Conservation (phyloP, 2,888 invertebrate genomes). For the Cylindroiulus punctatus region DNA sequence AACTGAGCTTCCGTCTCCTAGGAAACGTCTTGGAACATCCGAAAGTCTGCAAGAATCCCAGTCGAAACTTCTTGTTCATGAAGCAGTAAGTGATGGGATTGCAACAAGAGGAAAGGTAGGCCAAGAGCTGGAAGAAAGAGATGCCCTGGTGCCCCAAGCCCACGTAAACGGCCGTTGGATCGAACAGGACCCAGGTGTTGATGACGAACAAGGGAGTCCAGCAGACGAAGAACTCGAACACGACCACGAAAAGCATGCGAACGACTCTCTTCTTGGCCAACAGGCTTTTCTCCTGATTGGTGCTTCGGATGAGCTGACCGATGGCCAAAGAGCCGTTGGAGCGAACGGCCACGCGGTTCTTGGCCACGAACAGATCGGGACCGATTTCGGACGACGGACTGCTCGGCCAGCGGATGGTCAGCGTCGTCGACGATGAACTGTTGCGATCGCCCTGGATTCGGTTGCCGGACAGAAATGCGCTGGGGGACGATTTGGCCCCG, state of each 20-base stretch:
- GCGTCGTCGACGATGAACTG: too few species aligned
- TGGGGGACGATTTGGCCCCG: too few species aligned
- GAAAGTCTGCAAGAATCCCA: conserved; percentile 81
- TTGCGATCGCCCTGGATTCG: too few species aligned
- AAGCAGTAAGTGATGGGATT: conserved; percentile 94
- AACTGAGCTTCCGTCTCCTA: neutral
- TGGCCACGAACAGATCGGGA: too few species aligned
- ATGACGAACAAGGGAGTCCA: conserved; percentile 88
- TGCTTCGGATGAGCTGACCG: conserved; percentile 59
- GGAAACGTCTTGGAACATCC: conserved; percentile 70
- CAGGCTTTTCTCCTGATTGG: conserved; percentile 65
- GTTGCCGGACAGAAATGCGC: too few species aligned
- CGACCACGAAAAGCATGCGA: conserved; percentile 90
- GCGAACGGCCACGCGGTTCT: too few species aligned
- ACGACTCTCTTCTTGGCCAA: conserved; percentile 71
- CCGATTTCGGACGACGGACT: too few species aligned
- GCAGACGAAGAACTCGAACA: conserved; percentile 89
- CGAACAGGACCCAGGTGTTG: conserved; percentile 80
- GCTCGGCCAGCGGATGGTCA: too few species aligned
- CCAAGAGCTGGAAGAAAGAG: conserved; percentile 78
- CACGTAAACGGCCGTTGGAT: conserved; percentile 76
- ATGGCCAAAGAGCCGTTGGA: too few species aligned
- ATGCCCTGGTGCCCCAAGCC: conserved; percentile 79
- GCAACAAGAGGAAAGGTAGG: conserved; percentile 84
- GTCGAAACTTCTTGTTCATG: conserved; percentile 87